Base-by-base conservation (phyloP, 64 coral and sea anemone genomes). In the Montipora sp. region DNA sequence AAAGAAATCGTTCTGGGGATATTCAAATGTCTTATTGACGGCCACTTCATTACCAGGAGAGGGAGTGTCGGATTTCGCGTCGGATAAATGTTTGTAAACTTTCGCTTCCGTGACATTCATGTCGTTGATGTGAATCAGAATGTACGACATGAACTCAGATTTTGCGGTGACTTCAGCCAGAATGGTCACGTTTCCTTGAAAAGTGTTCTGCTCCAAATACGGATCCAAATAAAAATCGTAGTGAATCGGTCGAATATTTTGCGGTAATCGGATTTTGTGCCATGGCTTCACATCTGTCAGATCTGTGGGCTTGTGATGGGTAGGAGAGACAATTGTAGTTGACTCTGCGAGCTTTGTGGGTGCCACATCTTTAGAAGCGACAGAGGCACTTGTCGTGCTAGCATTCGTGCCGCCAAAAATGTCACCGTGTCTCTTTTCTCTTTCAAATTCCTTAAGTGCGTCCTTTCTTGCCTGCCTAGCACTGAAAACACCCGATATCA, bases 101-200 rank as follows among this genome's bases (percentile, higher is more conserved):
- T 51, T 57, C 3, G 90, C 79, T 48, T 70, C 13, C 1, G 89
- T 89, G 12, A 98, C 88, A 48, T 87, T 94, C 92, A 98, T 98
- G 15, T 88, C 89, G 23, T 94, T 90, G 45, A 92, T 89, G 20
- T 98, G 95, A 61, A 98, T 94, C 69, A 98, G 47, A 7, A 98
- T 82, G 47, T 71, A 85, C 18, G 82, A 70, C 82, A 85, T 85
- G 48, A 94, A 94, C 7, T 94, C 93, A 15, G 95, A 66, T 48
- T 83, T 60, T 78, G 77, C 48, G 0, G 48, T 90, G 4, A 96
- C 92, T 18, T 90, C 12, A 18, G 78, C 73, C 59, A 90, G 11
- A 59, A 91, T 46, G 3, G 59, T 48, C 1, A 94, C 92, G 46
- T 91, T 94, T 3, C 95, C 95, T 70, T 70, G 44, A 45, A 91